These are phyloP conservation scores for Pterocles gutturalis DNA, from an alignment of 2,113 vertebrate genomes.

Conservation along the genomic window DNA sequence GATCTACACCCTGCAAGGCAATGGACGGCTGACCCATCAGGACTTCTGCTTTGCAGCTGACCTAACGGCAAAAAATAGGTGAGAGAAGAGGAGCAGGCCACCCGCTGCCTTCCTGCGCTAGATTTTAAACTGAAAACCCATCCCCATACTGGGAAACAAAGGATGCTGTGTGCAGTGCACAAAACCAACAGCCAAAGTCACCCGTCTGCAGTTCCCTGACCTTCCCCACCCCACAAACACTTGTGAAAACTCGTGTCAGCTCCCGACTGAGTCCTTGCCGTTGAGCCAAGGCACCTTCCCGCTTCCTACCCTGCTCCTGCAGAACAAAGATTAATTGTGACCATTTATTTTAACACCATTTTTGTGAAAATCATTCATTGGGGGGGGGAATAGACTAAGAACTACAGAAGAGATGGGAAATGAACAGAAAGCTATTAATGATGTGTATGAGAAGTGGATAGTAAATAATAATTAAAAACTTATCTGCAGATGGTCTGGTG, in stretches of 20 bases:
- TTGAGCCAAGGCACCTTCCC: not conserved
- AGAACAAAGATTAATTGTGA: not conserved
- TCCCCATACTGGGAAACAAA: not conserved
- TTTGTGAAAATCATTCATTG: not conserved
- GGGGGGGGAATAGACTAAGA: not conserved
- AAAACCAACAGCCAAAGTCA: not conserved
- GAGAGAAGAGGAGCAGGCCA: not conserved
- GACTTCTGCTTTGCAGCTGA: not conserved
- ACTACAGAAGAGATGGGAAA: not conserved
- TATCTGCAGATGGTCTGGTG: not conserved
- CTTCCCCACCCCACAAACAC: not conserved
- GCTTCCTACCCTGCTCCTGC: not conserved
- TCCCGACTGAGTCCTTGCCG: not conserved
- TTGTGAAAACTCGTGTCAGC: fast-evolving
- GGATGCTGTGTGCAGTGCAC: fast-evolving
- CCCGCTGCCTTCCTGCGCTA: not conserved
- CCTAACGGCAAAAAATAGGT: fast-evolving
- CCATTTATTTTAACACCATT: not conserved
- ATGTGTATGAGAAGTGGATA: not conserved
- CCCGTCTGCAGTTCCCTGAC: not conserved
- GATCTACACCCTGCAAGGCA: not conserved
- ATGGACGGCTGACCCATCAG: fast-evolving
- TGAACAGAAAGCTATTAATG: not conserved
- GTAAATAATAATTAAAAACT: not conserved
- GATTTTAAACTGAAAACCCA: not conserved